Evolutionary conservation across 2,888 invertebrate species (phyloP), one percentile per base, ranked within the genome.

Genomic region (Metallyticus violacea): DNA sequence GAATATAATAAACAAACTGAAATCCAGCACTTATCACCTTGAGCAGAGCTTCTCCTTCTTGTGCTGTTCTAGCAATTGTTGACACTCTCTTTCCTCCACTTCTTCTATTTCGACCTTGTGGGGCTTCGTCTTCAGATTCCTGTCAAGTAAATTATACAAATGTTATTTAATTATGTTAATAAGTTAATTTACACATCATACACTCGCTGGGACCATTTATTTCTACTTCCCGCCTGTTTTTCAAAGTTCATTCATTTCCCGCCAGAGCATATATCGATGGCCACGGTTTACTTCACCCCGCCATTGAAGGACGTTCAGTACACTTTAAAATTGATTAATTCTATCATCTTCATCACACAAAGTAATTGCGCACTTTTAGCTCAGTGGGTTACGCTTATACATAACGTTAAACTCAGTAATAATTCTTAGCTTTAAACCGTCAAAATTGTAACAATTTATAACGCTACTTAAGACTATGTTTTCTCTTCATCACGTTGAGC

Each of bases 21-120:
- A n/a, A n/a, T n/a, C n/a, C n/a, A n/a, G n/a, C n/a, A n/a, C n/a
- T n/a, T n/a, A n/a, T 88, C 89, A 93, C 93, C 92, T 93, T 93
- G 86, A 92, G 91, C 26, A 93, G 91, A 26, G 92, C 92, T 90
- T 93, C 93, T 87, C 93, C 93, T 90, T 93, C 93, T 89, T 93
- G 93, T 79, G 92, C 91, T 28, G 92, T 91, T 87, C 92, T 91
- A 89, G 93, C 93, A 85, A 93, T 90, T 79, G 92, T 92, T 28
- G 93, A 92, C 62, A 92, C 91, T 78, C 93, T 92, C 90, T 93
- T 93, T 6, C 92, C 90, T 86, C 92, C 92, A 88, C 91, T 92
- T 28, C 93, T 77, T 2, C 86, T 77, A 25, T 82, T 82, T 26
- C 86, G 77, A 28, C 85, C 62, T 28, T 83, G 86, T 79, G 83